Percentiles rank a stretch among this genome's conserved stretches.
Conservation (phyloP, 1,140 invertebrate species). For the Hylyphantes graminicola region DNA sequence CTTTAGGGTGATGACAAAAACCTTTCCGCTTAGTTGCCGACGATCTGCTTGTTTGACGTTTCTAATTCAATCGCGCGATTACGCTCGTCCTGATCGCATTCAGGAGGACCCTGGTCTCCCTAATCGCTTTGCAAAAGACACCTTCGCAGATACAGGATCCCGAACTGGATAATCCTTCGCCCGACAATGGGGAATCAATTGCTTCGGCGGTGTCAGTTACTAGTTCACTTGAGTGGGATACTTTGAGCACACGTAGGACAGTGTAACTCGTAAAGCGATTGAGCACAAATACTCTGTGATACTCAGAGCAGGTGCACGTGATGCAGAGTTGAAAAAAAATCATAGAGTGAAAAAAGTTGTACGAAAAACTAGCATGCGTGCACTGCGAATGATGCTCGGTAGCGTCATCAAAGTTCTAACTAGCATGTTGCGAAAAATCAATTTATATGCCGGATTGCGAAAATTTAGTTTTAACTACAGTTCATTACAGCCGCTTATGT, state of each 20-base stretch:
- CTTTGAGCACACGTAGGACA: neutral
- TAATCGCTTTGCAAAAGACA: slow-evolving; percentile 20
- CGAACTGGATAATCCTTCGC: neutral
- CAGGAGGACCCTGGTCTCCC: neutral
- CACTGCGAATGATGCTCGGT: too few species aligned
- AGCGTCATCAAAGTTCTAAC: too few species aligned
- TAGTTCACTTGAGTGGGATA: neutral
- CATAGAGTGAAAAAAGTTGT: too few species aligned
- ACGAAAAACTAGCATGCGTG: too few species aligned
- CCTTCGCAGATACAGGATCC: neutral
- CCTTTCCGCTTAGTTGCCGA: slow-evolving; percentile 28
- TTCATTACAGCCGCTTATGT: too few species aligned
- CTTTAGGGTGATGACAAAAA: slow-evolving; percentile 43
- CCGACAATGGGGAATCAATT: neutral
- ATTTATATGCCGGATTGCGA: too few species aligned
- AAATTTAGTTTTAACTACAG: too few species aligned
- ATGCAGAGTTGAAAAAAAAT: too few species aligned
- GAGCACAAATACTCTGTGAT: too few species aligned
- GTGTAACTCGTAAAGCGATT: neutral
- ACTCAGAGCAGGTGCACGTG: too few species aligned
- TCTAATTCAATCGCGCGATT: neutral
- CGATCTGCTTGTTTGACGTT: slow-evolving; percentile 41
- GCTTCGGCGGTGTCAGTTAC: slow-evolving; percentile 17
- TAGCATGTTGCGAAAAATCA: too few species aligned
- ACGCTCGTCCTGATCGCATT: neutral